phyloP scores from a whole-genome alignment of 2,888 invertebrate species.

The Lithophane ornitopus region DNA sequence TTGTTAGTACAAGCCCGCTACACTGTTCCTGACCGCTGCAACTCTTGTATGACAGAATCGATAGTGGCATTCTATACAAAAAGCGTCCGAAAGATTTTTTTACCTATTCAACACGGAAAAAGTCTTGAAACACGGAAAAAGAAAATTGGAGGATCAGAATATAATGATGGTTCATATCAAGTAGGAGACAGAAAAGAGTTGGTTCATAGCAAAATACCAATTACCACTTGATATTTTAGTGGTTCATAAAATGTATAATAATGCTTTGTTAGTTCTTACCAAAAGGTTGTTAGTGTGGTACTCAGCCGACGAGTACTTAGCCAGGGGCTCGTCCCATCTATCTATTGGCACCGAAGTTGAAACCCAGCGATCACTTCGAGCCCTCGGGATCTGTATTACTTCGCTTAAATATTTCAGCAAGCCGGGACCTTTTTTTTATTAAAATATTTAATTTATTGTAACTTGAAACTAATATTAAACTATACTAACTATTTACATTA shows the following conservation, averaged over 20 bases:
- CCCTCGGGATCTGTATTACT: no score
- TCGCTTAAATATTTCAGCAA: slow-evolving; percentile 89
- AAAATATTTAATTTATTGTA: background rate
- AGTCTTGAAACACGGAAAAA: background rate
- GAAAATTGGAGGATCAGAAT: background rate
- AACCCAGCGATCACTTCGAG: slow-evolving; percentile 93
- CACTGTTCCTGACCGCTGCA: no score
- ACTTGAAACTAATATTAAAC: no score
- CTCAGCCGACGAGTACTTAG: slow-evolving; percentile 20
- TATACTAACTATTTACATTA: no score
- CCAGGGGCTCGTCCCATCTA: slow-evolving; percentile 59
- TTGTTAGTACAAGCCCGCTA: no score
- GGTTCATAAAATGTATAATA: background rate
- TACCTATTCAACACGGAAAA: background rate
- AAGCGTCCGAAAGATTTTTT: background rate
- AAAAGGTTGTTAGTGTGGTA: no score
- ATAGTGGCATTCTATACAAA: no score
- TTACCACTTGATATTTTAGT: background rate
- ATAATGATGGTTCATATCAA: background rate
- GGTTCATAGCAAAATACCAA: background rate
- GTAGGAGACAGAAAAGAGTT: background rate
- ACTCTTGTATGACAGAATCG: no score
- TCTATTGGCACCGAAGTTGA: slow-evolving; percentile 94
- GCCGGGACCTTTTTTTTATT: slow-evolving; percentile 74
- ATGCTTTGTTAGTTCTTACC: background rate